These are phyloP conservation scores for Aleadryas rufinucha DNA, from an alignment of 2,113 vertebrate species.

Conservation along the genomic window DNA sequence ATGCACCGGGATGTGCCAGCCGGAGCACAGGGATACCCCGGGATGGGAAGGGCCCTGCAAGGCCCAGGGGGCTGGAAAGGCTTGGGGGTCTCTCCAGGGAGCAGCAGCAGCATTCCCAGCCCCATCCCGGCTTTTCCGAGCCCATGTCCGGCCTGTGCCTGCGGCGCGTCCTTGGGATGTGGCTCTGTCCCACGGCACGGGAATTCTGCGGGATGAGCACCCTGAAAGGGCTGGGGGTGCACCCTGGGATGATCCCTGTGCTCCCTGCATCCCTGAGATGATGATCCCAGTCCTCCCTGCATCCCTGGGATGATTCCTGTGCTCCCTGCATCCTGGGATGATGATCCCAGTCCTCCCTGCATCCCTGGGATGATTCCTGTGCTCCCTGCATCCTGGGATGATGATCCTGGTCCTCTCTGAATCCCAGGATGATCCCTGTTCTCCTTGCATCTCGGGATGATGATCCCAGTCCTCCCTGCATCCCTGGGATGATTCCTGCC, in stretches of 20 bases:
- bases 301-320: not conserved
- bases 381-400: not conserved
- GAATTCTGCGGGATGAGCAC: not conserved
- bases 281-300: not conserved
- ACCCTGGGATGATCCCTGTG: rapidly evolving
- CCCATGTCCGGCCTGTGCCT: not conserved
- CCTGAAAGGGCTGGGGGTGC: not conserved
- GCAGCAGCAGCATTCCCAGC: not conserved
- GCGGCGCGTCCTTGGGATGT: not conserved
- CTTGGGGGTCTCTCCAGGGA: rapidly evolving
- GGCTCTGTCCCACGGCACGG: rapidly evolving
- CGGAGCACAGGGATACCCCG: not conserved
- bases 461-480: not conserved
- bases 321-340: not conserved
- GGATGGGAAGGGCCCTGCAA: not conserved
- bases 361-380: not conserved
- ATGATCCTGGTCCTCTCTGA: not conserved
- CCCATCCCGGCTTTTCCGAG: not conserved
- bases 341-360: not conserved
- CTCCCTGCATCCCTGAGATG: not conserved
- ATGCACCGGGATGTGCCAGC: not conserved
- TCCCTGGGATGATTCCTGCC: not conserved
- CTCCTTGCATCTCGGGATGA: rapidly evolving
- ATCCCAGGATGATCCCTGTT: rapidly evolving
- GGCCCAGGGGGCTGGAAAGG: rapidly evolving